phyloP scores from a whole-genome alignment of 2,797 vertebrate genomes.

The Emydoidea blandingii region DNA sequence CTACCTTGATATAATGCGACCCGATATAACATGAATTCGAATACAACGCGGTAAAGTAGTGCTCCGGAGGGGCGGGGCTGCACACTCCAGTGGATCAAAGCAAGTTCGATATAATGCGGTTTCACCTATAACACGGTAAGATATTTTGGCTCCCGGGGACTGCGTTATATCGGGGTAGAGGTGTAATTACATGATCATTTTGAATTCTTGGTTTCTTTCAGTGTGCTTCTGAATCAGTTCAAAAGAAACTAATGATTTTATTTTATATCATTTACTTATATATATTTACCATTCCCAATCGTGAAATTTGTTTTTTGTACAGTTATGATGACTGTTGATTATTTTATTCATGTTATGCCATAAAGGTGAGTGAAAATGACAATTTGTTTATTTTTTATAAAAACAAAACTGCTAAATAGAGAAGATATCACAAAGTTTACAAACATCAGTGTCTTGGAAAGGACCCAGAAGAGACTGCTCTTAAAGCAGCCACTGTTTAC shows the following conservation, averaged over 20 bases:
- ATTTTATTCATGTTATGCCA: not conserved
- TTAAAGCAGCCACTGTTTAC: not conserved
- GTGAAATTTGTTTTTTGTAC: not conserved
- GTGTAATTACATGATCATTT: not conserved
- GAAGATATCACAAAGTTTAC: not conserved
- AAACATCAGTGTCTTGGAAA: not conserved
- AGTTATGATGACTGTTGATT: not conserved
- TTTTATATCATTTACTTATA: not conserved
- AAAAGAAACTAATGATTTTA: not conserved
- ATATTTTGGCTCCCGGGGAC: no score
- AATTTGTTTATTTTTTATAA: not conserved
- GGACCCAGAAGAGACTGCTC: not conserved
- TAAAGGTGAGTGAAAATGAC: not conserved
- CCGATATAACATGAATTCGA: no score
- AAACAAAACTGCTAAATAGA: not conserved
- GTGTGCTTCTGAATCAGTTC: not conserved
- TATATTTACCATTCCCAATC: not conserved
- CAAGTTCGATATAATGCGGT: no score
- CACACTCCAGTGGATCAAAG: no score
- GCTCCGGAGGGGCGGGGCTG: no score
- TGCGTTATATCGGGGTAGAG: no score
- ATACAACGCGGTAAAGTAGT: no score
- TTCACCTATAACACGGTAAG: no score
- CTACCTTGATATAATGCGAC: no score
- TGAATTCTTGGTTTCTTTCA: not conserved